Base-by-base conservation (phyloP, 2,797 vertebrate genomes). In the Tolypeutes matacus region DNA sequence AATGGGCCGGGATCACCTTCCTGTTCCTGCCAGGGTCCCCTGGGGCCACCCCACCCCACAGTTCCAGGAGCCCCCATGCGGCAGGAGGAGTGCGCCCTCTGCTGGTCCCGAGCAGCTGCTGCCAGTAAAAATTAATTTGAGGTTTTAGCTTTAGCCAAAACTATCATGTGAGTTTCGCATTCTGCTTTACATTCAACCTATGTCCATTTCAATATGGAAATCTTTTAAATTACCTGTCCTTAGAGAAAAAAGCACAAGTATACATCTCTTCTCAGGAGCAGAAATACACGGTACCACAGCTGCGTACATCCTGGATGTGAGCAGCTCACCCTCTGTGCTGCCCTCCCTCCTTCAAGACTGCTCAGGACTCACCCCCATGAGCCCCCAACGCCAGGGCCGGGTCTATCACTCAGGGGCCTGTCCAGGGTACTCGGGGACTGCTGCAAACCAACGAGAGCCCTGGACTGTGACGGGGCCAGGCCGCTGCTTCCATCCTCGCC, bases 1-100 rank as follows among this genome's bases (percentile, higher is more conserved):
- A 77, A 75, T 20, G 92, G 62, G 49, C 11, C 77, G 0, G 12
- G 25, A 67, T 1, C 51, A 23, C 53, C 36, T 58, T 70, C 21
- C 34, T 2, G 14, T 14, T 31, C 69, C 88, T 29, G 12, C 36
- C 51, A 34, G 21, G 75, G 18, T 13, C 27, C 42, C 70, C 34
- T 2, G 53, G 34, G 11, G 10, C 34, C 18, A 23, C 25, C 60
- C n/a, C 14, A 42, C 25, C 49, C 34, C 34, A 49, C 60, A 62
- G 17, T 42, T 8, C 64, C 27, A 42, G 10, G 31, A 85, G 53
- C 51, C 69, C 9, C 64, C n/a, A 13, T 20, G 34, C 21, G 1
- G 34, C 36, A 53, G 94, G 96, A 83, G 53, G 42, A 53, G 84
- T 51, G 90, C 72, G 96, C 97, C 97, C 97, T 91, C 97, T 97